These are phyloP conservation scores for Deilephila porcellus DNA, from an alignment of 2,888 invertebrate genomes.

Conservation along the genomic window DNA sequence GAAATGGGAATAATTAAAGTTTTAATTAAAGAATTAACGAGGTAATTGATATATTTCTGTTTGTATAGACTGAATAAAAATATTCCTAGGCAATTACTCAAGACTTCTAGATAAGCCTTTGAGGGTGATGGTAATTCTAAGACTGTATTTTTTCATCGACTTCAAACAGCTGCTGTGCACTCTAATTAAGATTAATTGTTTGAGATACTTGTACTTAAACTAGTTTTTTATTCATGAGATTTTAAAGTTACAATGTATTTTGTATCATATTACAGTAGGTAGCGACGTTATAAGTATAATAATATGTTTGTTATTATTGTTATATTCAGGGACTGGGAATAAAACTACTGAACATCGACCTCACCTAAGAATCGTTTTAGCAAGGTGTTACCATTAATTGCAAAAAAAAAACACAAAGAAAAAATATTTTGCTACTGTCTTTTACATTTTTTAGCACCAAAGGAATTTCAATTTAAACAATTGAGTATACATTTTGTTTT, in stretches of 20 bases:
- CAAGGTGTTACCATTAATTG: too few relatives aligned
- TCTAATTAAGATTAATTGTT: conserved; percentile 30
- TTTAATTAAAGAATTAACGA: conserved; percentile 11
- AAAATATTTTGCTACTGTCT: too few relatives aligned
- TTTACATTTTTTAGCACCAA: neutral
- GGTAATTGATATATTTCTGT: neutral
- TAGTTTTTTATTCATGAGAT: neutral
- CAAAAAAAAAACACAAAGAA: too few relatives aligned
- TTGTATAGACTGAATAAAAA: neutral
- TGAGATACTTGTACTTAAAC: conserved; percentile 23
- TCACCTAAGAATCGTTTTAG: too few relatives aligned
- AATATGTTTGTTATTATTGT: neutral
- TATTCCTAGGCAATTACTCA: conserved; percentile 2
- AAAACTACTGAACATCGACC: neutral
- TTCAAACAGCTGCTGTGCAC: neutral
- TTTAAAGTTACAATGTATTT: too few relatives aligned
- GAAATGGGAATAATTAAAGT: neutral
- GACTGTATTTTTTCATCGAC: neutral
- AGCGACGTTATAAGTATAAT: neutral
- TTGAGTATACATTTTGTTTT: neutral
- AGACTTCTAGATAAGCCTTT: conserved; percentile 9
- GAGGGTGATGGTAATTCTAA: conserved; percentile 2
- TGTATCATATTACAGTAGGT: too few relatives aligned
- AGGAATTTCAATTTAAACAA: neutral
- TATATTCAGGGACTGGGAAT: too few relatives aligned